These are phyloP conservation scores for Tricholauxania praeusta DNA, from an alignment of 2,888 invertebrate species.

Conservation along the genomic window DNA sequence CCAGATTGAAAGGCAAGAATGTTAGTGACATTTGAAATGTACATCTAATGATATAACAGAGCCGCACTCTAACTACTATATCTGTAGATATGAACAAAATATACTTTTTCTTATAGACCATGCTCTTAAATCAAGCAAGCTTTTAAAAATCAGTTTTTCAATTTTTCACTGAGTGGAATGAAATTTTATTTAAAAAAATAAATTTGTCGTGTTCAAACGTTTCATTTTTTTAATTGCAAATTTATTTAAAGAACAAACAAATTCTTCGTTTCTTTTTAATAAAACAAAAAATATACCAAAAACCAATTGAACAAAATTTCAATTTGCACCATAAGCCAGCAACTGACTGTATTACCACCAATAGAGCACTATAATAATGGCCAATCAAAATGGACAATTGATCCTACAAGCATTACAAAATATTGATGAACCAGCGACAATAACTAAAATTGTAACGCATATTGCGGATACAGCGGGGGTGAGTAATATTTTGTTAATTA, in stretches of 20 bases:
- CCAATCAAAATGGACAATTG: conserved; percentile 46
- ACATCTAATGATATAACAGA: too few species aligned
- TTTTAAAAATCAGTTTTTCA: conserved; percentile 18
- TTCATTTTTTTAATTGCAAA: conserved; percentile 29
- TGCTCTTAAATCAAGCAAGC: conserved; percentile 28
- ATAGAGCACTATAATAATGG: conserved; percentile 27
- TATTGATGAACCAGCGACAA: conserved; percentile 42
- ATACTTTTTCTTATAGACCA: too few species aligned
- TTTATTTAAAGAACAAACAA: conserved; percentile 16
- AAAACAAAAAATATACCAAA: conserved; percentile 4
- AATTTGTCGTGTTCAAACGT: conserved; percentile 38
- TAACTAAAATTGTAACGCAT: conserved; percentile 38
- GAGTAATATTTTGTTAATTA: conserved; percentile 15
- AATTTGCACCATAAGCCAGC: too few species aligned
- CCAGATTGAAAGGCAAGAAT: too few species aligned
- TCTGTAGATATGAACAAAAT: too few species aligned
- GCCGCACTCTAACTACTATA: too few species aligned
- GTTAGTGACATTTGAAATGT: too few species aligned
- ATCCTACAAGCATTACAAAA: conserved; percentile 41
- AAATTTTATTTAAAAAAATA: conserved; percentile 34
- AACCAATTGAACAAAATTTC: conserved; percentile 4
- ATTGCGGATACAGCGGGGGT: conserved; percentile 44
- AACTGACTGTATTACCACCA: too few species aligned
- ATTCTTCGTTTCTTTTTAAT: conserved; percentile 31
- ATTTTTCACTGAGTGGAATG: conserved; percentile 10